Base-by-base conservation (phyloP, 2,888 invertebrate genomes). In the Cephalotes varians region DNA sequence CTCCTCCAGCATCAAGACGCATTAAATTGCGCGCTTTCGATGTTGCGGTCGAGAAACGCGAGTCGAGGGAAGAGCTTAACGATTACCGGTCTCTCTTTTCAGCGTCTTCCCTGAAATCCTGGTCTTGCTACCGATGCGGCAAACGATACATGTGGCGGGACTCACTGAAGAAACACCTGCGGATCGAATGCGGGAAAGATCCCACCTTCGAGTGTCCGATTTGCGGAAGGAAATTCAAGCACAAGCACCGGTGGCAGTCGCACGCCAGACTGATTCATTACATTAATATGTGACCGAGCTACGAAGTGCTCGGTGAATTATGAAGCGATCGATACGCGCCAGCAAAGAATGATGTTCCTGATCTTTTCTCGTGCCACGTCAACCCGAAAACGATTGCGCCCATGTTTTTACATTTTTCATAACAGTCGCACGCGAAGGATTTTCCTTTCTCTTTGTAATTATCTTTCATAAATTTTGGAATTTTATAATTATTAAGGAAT, bases 151-250 rank as follows among this genome's bases (percentile, higher is more conserved):
- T 88, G 40, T 91, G 93, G 88, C 89, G 92, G 58, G 92, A 92
- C 62, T 93, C 94, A 18, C 82, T 94, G 79, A 90, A 90, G 85
- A 92, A 93, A 76, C 94, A 94, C 62, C 90, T 92, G 25, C 90
- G 93, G 0, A 86, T 92, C 51, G 93, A 94, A 72, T 94, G 94
- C 85, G 94, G 94, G 51, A 93, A 93, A 83, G 92, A 91, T 60
- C 93, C 93, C 37, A 91, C 91, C 1, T 94, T 93, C 81, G 89
- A 91, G 67, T 94, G 94, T 4, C 86, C 88, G 18, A 87, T 93
- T 51, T 92, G 92, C 73, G 92, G 93, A 28, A 91, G 93, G 76
- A 88, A 88, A 40, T 93, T 94, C 89, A 93, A 93, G 83, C 92
- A 93, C 85, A 92, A 93, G 65, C 91, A 92, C 69, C 92, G 92